Evolutionary conservation across 2,113 vertebrate species (phyloP), one percentile per base, ranked within the genome.

Genomic region (Machaerirhynchus nigripectus): DNA sequence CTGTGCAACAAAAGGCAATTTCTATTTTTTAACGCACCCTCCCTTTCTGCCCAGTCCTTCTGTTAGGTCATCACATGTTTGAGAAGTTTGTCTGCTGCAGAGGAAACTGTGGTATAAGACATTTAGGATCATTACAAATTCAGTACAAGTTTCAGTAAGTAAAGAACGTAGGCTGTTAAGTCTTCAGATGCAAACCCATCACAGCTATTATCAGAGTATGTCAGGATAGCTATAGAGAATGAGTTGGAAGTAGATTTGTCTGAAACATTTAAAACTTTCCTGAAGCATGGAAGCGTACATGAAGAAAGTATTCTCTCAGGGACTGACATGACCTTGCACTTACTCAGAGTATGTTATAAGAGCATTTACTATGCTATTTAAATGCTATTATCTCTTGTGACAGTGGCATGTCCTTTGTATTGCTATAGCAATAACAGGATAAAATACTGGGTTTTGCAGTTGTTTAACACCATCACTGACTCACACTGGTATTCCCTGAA

Each of bases 211-310:
- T 37, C 68, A 85, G 71, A 76, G 17, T 64, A 69, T 56, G 71
- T 89, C 84, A 78, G 53, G 70, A 57, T 33, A 87, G 80, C 91
- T 88, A 81, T 40, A 56, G 65, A 79, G 57, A 61, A 71, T 53
- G 52, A 91, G 71, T 33, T 90, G 42, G 61, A 91, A 91, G 91
- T 42, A 77, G 70, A 87, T 95, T 93, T 95, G 33, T 65, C 76
- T 92, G 69, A 88, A 90, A 83, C 46, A 39, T 59, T 92, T 78
- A 73, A 94, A 90, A 90, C 23, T 78, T 50, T 93, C 57, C n/a
- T 71, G 53, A 92, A 76, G 50, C 24, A 49, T 33, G n/a, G 27
- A 90, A 84, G 57, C 17, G n/a, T 67, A 39, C 39, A 46, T 0
- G 13, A 87, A 91, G 46, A 80, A 92, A 83, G 42, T n/a, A 8